A percentile compares a stretch with the other conserved stretches of the same genome.
Evolutionary conservation across 2,888 invertebrate species (phyloP).

Genomic region (Gari tellinella): DNA sequence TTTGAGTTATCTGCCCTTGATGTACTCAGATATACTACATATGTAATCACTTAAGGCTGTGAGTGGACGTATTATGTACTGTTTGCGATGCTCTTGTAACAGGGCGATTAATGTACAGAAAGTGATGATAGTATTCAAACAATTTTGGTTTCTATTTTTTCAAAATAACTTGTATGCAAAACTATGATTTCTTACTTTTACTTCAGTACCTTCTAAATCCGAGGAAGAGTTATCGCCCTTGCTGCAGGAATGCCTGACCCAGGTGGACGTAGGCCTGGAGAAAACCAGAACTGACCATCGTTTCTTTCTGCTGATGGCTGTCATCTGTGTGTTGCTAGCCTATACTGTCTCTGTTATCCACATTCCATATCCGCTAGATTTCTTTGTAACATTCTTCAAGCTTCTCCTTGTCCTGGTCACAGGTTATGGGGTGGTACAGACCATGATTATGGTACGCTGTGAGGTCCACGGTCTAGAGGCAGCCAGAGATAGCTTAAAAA

Average conservation of each 20-base stretch:
- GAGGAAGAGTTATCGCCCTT: slow-evolving; percentile 22
- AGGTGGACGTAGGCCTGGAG: slow-evolving; percentile 65
- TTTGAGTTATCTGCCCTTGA: too few species aligned
- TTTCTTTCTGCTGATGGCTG: slow-evolving; percentile 62
- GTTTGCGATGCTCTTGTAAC: too few species aligned
- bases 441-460: slow-evolving; percentile 68
- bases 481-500: slow-evolving; percentile 64
- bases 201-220: slow-evolving; percentile 13
- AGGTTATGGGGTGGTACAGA: slow-evolving; percentile 71
- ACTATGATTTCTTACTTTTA: neutral
- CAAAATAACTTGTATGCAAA: too few species aligned
- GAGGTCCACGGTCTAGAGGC: slow-evolving; percentile 73
- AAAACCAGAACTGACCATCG: slow-evolving; percentile 57
- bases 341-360: slow-evolving; percentile 58
- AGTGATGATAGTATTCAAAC: too few species aligned
- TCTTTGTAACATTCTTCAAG: slow-evolving; percentile 57
- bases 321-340: slow-evolving; percentile 56
- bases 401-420: slow-evolving; percentile 62
- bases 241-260: slow-evolving; percentile 59
- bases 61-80: too few species aligned
- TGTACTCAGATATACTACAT: too few species aligned
- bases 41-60: too few species aligned
- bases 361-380: slow-evolving; percentile 59
- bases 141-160: too few species aligned
- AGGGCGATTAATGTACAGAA: too few species aligned